Percentiles rank a stretch among this genome's conserved stretches.
Conservation (phyloP, 2,113 vertebrate genomes). For the Gymnogyps californianus region DNA sequence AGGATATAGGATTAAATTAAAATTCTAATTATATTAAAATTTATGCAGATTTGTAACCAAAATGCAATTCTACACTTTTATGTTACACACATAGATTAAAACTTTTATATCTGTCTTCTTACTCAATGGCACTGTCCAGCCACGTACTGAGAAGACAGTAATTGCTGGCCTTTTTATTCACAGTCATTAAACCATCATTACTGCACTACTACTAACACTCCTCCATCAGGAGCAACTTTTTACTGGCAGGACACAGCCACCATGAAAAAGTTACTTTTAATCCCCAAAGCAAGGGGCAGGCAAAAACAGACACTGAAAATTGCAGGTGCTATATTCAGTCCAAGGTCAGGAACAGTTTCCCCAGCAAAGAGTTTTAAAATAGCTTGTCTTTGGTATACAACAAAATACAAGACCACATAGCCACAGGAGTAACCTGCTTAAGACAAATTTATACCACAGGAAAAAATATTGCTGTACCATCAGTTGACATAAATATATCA, state of each 20-base stretch:
- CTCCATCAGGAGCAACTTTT: neutral
- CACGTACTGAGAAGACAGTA: accelerated
- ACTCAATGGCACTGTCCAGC: accelerated
- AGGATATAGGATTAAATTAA: neutral
- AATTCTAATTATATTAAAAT: neutral
- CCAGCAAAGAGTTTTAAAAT: neutral
- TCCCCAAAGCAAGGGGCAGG: neutral
- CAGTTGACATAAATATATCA: neutral
- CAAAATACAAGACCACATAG: neutral
- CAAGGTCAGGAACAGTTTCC: neutral
- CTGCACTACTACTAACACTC: neutral
- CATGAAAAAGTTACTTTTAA: neutral
- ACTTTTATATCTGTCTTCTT: neutral
- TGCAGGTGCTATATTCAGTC: neutral
- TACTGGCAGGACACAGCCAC: neutral
- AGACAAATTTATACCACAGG: neutral
- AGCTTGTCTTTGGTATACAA: neutral
- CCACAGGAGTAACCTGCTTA: neutral
- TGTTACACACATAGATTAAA: accelerated
- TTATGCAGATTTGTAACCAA: neutral
- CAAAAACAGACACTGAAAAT: neutral
- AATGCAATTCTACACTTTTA: neutral
- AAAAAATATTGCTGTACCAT: neutral
- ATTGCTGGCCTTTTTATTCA: neutral
- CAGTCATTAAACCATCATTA: neutral